Conservation (phyloP, 2,797 vertebrate genomes). For the Acropternis orthonyx region DNA sequence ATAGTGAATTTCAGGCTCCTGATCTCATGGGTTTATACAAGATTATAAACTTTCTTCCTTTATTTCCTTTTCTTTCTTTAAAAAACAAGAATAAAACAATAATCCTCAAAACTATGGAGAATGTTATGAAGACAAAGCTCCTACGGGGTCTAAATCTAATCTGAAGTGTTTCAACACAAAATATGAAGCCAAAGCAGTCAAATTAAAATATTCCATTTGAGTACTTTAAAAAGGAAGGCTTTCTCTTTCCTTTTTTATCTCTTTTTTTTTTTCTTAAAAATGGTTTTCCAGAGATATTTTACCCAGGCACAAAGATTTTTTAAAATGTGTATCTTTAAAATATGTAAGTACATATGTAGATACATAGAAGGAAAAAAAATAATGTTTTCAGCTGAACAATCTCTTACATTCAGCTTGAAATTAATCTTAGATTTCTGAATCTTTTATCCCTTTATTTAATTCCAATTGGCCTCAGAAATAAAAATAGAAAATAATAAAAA, state of each 20-base stretch:
- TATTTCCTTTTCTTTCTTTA: not conserved
- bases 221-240: not conserved
- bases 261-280: not conserved
- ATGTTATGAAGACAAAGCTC: not conserved
- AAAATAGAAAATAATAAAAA: not conserved
- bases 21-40: not conserved
- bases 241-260: not conserved
- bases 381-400: not conserved
- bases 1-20: not conserved
- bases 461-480: not conserved
- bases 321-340: not conserved
- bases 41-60: not conserved
- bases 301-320: not conserved
- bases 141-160: not conserved
- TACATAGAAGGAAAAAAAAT: not conserved
- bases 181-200: not conserved
- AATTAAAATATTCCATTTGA: not conserved
- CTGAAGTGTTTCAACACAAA: not conserved
- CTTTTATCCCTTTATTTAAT: not conserved
- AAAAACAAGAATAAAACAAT: rapidly evolving
- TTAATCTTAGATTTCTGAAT: not conserved
- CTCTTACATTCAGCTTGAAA: not conserved
- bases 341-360: not conserved
- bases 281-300: not conserved
- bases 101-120: not conserved